These are phyloP conservation scores for Cyrtonyx montezumae DNA, from an alignment of 2,113 vertebrate species.

Conservation along the genomic window DNA sequence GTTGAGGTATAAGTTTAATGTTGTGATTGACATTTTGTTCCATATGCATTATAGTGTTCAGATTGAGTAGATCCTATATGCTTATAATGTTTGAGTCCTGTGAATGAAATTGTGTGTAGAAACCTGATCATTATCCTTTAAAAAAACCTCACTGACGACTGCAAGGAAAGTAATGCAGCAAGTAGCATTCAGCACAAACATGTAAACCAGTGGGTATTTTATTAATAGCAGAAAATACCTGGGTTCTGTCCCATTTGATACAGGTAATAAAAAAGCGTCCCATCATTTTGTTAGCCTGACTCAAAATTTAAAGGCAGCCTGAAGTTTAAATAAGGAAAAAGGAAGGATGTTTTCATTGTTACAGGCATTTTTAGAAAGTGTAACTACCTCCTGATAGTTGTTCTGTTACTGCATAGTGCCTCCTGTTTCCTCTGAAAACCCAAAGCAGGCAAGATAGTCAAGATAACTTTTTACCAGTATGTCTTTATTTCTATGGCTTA, in stretches of 20 bases:
- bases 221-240: background rate
- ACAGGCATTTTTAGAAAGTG: background rate
- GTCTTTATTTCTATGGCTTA: background rate
- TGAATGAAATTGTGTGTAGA: background rate
- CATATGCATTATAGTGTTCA: background rate
- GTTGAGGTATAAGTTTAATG: background rate
- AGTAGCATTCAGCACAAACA: background rate
- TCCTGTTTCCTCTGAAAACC: background rate
- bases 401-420: background rate
- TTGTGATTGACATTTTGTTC: conserved; percentile 4
- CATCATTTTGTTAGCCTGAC: background rate
- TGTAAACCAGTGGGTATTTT: background rate
- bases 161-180: background rate
- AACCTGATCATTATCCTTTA: background rate
- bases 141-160: background rate
- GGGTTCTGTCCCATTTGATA: background rate
- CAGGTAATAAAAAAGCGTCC: background rate
- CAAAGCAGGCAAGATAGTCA: background rate
- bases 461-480: background rate
- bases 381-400: background rate
- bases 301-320: background rate
- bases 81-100: background rate
- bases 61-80: background rate
- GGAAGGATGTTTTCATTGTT: background rate
- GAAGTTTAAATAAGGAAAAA: background rate